Conservation (phyloP, 1,140 invertebrate species). For the Zophobas morio region DNA sequence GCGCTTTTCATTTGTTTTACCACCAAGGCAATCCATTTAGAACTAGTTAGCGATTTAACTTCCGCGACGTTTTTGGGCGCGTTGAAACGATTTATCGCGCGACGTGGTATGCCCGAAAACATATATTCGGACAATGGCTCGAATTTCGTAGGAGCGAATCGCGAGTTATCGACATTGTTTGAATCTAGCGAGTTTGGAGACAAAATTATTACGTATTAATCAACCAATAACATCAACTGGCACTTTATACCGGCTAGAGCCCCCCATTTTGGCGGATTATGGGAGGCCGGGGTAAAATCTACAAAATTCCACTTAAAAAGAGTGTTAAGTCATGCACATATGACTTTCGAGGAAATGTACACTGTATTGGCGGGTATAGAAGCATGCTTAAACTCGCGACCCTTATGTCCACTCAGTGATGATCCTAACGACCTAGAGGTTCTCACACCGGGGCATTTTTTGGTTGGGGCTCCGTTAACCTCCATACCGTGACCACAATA, state of each 20-base stretch:
- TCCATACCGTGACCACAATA: slow-evolving; percentile 42
- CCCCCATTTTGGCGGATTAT: slow-evolving; percentile 68
- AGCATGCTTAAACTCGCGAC: slow-evolving; percentile 32
- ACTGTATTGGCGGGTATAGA: slow-evolving; percentile 54
- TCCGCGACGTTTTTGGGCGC: slow-evolving; percentile 35
- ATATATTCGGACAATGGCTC: slow-evolving; percentile 53
- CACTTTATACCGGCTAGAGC: slow-evolving; percentile 67
- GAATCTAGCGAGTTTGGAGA: background rate
- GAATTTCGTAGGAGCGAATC: slow-evolving; percentile 50
- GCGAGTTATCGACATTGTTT: slow-evolving; percentile 34
- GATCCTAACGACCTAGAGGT: slow-evolving; percentile 56
- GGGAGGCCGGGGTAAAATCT: slow-evolving; percentile 66
- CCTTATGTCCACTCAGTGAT: slow-evolving; percentile 55
- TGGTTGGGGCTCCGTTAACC: slow-evolving; percentile 61
- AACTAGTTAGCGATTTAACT: slow-evolving; percentile 62
- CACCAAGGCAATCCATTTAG: slow-evolving; percentile 67
- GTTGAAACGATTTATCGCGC: slow-evolving; percentile 41
- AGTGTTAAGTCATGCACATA: slow-evolving; percentile 50
- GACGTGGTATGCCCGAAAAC: slow-evolving; percentile 38
- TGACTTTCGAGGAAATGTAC: slow-evolving; percentile 55
- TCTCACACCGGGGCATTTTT: slow-evolving; percentile 64
- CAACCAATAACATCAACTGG: slow-evolving; percentile 64
- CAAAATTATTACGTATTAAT: background rate
- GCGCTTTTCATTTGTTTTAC: slow-evolving; percentile 65
- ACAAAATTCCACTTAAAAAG: slow-evolving; percentile 65